Base-by-base conservation (phyloP, 1,140 invertebrate species). In the Amphibalanus amphitrite region DNA sequence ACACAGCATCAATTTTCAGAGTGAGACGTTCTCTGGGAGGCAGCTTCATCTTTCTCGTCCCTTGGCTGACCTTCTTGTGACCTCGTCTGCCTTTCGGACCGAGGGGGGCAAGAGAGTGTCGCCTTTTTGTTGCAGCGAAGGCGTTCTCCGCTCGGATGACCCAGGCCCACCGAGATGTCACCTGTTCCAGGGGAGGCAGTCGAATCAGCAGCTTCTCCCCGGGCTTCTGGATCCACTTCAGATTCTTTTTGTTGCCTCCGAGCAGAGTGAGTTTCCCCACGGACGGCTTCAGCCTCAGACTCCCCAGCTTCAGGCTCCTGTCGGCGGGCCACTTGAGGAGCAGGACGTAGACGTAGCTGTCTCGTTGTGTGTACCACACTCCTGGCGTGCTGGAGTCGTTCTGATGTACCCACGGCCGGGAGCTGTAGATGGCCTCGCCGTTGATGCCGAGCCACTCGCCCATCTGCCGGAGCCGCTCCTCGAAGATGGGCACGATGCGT, bases 351-450 rank as follows among this genome's bases (percentile, higher is more conserved):
- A 67, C 65, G n/a, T 25, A 26, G 3, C 17, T 26, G 3, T 67
- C 28, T 8, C 28, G n/a, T 0, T 17, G n/a, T 10, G 65, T 67
- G 65, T 70, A 70, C 69, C 69, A 70, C 29, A 92, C 86, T 75
- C 85, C 79, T 1, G 76, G 72, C 28, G 86, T 87, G 0, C 84
- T n/a, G 0, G 89, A 88, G 77, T 97, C 93, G 78, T 95, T 95
- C 79, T 95, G 93, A 75, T 83, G 80, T 64, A 79, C 81, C 88
- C 90, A 94, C 0, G 93, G 91, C 33, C 81, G 84, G 0, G 86
- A 87, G 26, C 81, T 82, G 77, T 93, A 97, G 77, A 98, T 92
- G 0, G 90, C 91, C 79, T 94, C 90, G 3, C 92, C 93, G 78
- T 96, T 97, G 0, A 89, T 79, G 20, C 82, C 76, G 13, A 97